Conservation (phyloP, 2,797 vertebrate genomes). For the Taenioides sp. region DNA sequence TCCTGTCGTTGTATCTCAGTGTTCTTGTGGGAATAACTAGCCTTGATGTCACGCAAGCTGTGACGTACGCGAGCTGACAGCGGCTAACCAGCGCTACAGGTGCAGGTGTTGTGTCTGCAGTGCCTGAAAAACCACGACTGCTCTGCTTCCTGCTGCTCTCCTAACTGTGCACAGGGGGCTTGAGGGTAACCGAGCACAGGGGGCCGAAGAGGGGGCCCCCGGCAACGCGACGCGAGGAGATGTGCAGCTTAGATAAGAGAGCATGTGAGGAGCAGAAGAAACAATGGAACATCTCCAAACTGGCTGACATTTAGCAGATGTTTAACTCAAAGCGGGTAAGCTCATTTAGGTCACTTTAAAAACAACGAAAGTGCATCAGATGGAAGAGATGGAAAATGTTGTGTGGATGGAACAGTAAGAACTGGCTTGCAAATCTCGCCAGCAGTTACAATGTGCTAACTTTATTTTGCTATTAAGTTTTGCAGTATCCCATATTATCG, state of each 20-base stretch:
- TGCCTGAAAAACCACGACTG: slow-evolving; percentile 67
- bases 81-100: slow-evolving; percentile 50
- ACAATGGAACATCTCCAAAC: slow-evolving; percentile 53
- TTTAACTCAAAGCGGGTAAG: slow-evolving; percentile 19
- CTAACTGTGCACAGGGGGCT: slow-evolving; percentile 15
- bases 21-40: slow-evolving; percentile 14
- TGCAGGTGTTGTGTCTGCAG: slow-evolving; percentile 69
- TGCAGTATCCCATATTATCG: background rate
- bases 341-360: background rate
- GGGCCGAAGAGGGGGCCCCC: slow-evolving; percentile 49
- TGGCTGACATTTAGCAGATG: slow-evolving; percentile 34
- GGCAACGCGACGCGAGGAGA: slow-evolving; percentile 46
- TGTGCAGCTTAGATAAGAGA: slow-evolving; percentile 65
- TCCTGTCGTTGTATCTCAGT: slow-evolving; percentile 45
- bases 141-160: slow-evolving; percentile 70
- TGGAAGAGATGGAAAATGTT: background rate
- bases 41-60: slow-evolving; percentile 37
- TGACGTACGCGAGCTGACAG: slow-evolving; percentile 37
- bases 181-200: slow-evolving; percentile 43
- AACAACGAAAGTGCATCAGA: background rate
- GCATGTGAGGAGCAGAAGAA: slow-evolving; percentile 1
- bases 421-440: background rate
- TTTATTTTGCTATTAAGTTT: background rate
- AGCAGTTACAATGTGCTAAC: background rate
- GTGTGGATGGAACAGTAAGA: background rate